These are phyloP conservation scores for Cardiocondyla obscurior DNA, from an alignment of 1,140 invertebrate genomes.

Conservation along the genomic window DNA sequence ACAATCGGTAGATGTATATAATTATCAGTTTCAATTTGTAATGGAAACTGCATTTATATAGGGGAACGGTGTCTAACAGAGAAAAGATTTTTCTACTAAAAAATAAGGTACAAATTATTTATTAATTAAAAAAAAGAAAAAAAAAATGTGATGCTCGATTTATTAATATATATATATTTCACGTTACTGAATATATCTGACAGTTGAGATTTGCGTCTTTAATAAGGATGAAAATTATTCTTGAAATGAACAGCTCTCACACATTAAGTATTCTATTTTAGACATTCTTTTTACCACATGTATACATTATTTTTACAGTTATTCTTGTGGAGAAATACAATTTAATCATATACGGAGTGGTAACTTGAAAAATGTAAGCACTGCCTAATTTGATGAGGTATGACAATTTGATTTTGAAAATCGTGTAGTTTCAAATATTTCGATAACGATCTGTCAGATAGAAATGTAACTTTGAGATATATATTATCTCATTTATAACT, in stretches of 20 bases:
- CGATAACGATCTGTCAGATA: neutral
- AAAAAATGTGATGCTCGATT: neutral
- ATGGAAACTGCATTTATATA: constrained; percentile 27
- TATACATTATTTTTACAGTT: constrained; percentile 29
- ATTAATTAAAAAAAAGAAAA: neutral
- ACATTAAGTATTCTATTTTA: constrained; percentile 29
- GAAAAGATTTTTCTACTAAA: neutral
- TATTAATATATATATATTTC: constrained; percentile 1
- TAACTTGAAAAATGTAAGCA: constrained; percentile 56
- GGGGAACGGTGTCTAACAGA: constrained; percentile 22
- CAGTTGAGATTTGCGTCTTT: neutral
- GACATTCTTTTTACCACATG: neutral
- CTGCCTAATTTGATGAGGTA: constrained; percentile 62
- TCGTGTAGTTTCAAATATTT: neutral
- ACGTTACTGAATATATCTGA: neutral
- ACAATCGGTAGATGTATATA: neutral
- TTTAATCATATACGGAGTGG: constrained; percentile 44
- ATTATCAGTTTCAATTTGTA: constrained; percentile 18
- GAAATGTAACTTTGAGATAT: neutral
- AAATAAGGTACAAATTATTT: neutral
- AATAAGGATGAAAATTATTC: neutral
- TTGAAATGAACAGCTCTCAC: constrained; percentile 5
- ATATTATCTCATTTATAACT: neutral
- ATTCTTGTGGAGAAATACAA: too few relatives aligned
- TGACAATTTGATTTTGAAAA: neutral